These are phyloP conservation scores for Epizoanthus scotinus DNA, from an alignment of 92 coral and sea anemone genomes.

Conservation along the genomic window DNA sequence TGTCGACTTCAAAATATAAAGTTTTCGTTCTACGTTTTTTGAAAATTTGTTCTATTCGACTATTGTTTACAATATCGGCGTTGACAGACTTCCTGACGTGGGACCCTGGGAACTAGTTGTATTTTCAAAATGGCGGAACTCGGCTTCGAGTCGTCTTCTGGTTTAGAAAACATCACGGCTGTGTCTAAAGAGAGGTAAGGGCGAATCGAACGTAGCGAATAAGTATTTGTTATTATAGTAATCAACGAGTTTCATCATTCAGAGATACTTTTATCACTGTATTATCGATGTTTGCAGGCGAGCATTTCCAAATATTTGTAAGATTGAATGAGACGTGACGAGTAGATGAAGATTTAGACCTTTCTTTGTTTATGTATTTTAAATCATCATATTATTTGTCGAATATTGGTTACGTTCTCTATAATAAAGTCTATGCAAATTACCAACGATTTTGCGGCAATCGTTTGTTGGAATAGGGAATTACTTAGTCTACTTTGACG, in stretches of 20 bases:
- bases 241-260: not conserved
- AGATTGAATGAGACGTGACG: too few relatives aligned
- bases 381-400: too few relatives aligned
- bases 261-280: not conserved
- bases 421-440: too few relatives aligned
- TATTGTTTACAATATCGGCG: conserved; percentile 12
- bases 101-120: conserved; percentile 51
- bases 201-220: not conserved
- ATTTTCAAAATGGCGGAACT: conserved; percentile 90
- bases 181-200: conserved; percentile 69
- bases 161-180: conserved; percentile 66
- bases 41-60: too few relatives aligned
- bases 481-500: not conserved
- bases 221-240: not conserved
- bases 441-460: not conserved
- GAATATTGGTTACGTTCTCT: too few relatives aligned
- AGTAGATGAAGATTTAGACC: too few relatives aligned
- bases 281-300: not conserved
- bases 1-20: not conserved
- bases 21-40: too few relatives aligned
- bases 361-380: not conserved
- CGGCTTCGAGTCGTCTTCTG: conserved; percentile 65
- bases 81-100: conserved; percentile 43
- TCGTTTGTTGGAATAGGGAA: not conserved
- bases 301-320: too few relatives aligned